Evolutionary conservation across 2,113 vertebrate species (phyloP), one percentile per base, ranked within the genome.

Genomic region (Cheirogaleus medius): DNA sequence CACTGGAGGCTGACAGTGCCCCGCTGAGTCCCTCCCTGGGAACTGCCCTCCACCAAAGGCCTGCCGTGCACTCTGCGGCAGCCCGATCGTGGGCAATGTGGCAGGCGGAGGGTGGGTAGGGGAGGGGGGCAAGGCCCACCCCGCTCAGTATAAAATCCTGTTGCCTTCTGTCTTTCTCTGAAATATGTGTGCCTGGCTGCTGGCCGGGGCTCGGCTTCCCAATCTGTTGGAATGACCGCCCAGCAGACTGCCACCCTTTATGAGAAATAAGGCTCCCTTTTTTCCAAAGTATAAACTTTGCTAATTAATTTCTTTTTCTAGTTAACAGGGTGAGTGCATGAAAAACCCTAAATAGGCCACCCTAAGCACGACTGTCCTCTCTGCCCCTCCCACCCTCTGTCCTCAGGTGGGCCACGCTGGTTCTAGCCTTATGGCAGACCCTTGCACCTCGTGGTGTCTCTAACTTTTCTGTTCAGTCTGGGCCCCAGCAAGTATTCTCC

Each of bases 371-470:
- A 1, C 34, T 9, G 6, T 2, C 64, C 13, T 85, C 6, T 13
- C 21, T 32, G 25, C 44, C 29, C 42, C 20, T 25, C 2, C 42
- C 8, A 18, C 8, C 44, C 20, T 37, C 39, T 44, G 52, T 49
- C n/a, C 60, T 52, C 3, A 1, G 8, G 37, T 21, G 0, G 0
- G 49, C 3, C 2, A 7, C 5, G 66, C 18, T 21, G 6, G 49
- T 14, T 42, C 87, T 68, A 27, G 49, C n/a, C n/a, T 39, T 13
- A 18, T 6, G 21, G 21, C 12, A 6, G 8, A 18, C 29, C 82
- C 56, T 54, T 5, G 11, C 13, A 9, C 49, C 34, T 6, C 8
- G 12, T 42, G 54, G n/a, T 13, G 14, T 39, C 39, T 37, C 83
- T 37, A 56, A 23, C 12, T 25, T 39, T 56, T 23, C 39, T 20